phyloP scores from a whole-genome alignment of 1,140 invertebrate genomes.

The Muscidifurax raptorellus region DNA sequence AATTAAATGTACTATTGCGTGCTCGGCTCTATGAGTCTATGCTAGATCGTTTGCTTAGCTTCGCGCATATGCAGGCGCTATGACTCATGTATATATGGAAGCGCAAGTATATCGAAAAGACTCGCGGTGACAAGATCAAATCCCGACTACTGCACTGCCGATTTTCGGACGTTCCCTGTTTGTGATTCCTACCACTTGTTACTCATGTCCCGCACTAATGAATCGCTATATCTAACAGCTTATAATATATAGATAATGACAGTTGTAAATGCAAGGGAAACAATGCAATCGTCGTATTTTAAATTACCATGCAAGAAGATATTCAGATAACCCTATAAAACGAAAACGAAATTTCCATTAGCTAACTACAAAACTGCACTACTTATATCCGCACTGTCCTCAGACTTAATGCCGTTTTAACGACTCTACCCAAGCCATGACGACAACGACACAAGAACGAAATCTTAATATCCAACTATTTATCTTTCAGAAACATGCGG shows the following conservation, averaged over 20 bases:
- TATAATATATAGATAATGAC: neutral
- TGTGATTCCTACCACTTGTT: too few species aligned
- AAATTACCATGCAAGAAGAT: too few species aligned
- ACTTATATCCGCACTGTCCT: neutral
- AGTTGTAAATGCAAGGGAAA: neutral
- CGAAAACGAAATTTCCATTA: neutral
- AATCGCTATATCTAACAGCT: neutral
- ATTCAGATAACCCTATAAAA: too few species aligned
- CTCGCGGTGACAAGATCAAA: neutral
- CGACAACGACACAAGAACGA: neutral
- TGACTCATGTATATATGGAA: neutral
- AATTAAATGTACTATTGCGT: conserved; percentile 23
- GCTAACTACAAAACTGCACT: neutral
- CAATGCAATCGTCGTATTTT: neutral
- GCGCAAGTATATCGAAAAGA: neutral
- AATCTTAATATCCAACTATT: neutral
- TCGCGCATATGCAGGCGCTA: neutral
- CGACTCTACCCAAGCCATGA: neutral
- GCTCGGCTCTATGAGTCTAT: neutral
- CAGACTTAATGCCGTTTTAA: neutral
- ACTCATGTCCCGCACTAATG: neutral
- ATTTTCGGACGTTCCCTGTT: too few species aligned
- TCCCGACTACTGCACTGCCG: neutral
- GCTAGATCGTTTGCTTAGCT: conserved; percentile 8
- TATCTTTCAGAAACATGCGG: conserved; percentile 16